phyloP scores from a whole-genome alignment of 2,797 vertebrate genomes.

The Poeciliopsis infans region DNA sequence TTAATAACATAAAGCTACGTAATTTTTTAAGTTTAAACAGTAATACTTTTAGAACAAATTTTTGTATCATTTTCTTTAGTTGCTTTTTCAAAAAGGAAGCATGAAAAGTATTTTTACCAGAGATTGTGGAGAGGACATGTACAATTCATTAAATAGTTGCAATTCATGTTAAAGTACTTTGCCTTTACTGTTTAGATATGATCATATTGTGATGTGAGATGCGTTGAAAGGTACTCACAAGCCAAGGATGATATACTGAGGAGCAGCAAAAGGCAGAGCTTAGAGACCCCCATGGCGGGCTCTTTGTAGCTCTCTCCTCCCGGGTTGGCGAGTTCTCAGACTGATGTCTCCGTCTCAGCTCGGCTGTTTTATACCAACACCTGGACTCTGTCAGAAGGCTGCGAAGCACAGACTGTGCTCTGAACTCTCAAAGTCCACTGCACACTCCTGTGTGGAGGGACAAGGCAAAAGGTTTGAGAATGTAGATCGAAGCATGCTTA shows the following conservation, averaged over 20 bases:
- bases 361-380: constrained; percentile 74
- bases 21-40: too few relatives aligned
- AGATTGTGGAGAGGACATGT: neutral
- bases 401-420: constrained; percentile 49
- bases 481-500: constrained; percentile 23
- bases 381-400: constrained; percentile 29
- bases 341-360: constrained; percentile 51
- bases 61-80: neutral
- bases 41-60: too few relatives aligned
- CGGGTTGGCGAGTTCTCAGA: constrained; percentile 72
- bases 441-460: constrained; percentile 75
- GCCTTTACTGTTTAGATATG: neutral
- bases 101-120: neutral
- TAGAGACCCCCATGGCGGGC: constrained; percentile 87
- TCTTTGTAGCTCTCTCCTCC: constrained; percentile 76
- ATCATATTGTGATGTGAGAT: neutral
- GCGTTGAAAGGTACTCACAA: constrained; percentile 81
- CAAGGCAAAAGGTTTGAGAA: constrained; percentile 76
- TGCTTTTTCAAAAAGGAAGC: neutral
- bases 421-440: constrained; percentile 79
- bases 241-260: constrained; percentile 68
- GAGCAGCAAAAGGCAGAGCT: constrained; percentile 86
- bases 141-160: neutral
- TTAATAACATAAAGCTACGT: too few relatives aligned
- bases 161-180: neutral